Evolutionary conservation across 2,113 vertebrate genomes (phyloP), one percentile per base, ranked within the genome.

Genomic region (Ramphastos sulfuratus): DNA sequence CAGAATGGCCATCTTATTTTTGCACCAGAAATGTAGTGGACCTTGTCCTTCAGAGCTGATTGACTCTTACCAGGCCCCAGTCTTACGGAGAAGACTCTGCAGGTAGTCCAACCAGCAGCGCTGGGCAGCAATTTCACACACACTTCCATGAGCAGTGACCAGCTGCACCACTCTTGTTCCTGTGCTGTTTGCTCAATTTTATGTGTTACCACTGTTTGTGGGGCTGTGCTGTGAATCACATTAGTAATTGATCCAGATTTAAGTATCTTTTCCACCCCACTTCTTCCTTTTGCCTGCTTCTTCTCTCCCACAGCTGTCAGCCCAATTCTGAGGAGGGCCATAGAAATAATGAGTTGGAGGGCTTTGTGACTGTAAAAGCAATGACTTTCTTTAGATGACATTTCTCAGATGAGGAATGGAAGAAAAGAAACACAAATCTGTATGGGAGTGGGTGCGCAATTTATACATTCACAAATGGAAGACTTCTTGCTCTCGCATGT

Each of bases 401-500:
- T 65, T 86, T 88, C 50, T 86, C 67, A 90, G 37, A 28, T 44
- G 12, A 50, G 33, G 55, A 88, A 25, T 48, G 52, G 73, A 46
- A 83, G 39, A 81, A 59, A 76, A 79, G 44, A 89, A 89, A 61
- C 4, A 0, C 54, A 73, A 73, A 64, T 67, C 64, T 67, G 25
- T 72, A 54, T 58, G 2, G 1, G 76, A 72, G 69, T 66, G 50
- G 65, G 66, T 90, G 65, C 16, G 0, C 71, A 72, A 23, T 88
- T 83, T 91, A 21, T 82, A 33, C 78, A 75, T 91, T 61, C 81
- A 69, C 81, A 85, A 87, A 72, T 42, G 75, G 65, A 83, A 91
- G 65, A 50, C 52, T 90, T 81, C 44, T 80, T 90, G 65, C 69
- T 93, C 48, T 89, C 85, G 79, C 44, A 13, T 80, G 31, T 82